These are phyloP conservation scores for Synaphobranchus kaupii DNA, from an alignment of 2,797 vertebrate species.

Conservation along the genomic window DNA sequence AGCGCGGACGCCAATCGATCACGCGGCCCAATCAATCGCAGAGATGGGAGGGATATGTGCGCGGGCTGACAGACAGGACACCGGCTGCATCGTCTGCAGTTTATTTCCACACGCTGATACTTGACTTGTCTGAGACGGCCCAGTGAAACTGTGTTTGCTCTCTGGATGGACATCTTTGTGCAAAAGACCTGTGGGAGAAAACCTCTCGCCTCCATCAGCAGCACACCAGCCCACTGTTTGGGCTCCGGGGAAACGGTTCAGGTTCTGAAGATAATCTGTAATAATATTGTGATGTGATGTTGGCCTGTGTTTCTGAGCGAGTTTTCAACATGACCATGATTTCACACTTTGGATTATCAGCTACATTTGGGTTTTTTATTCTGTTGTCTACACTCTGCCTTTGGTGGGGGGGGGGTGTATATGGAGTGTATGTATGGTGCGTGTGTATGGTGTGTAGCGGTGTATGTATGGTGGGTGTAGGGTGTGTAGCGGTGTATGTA, in stretches of 20 bases:
- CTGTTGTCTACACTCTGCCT: background rate
- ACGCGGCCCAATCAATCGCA: conserved; percentile 37
- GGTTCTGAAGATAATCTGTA: background rate
- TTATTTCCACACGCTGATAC: background rate
- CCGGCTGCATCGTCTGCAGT: conserved; percentile 4
- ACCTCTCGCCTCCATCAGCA: background rate
- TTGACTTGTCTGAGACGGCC: background rate
- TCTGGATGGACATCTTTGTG: background rate
- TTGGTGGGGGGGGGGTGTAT: background rate
- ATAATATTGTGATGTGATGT: background rate
- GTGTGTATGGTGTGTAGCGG: background rate
- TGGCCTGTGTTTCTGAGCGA: too few relatives aligned
- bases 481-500: too few relatives aligned
- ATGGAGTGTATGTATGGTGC: background rate
- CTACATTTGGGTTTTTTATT: background rate
- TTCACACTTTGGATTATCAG: background rate
- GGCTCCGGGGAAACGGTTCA: background rate
- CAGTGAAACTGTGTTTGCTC: background rate
- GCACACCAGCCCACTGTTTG: background rate
- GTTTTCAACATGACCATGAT: background rate
- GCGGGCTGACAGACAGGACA: conserved; percentile 30
- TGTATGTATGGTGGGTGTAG: conserved; percentile 14
- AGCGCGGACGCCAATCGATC: conserved; percentile 37
- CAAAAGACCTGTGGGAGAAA: background rate
- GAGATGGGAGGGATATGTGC: conserved; percentile 16